Evolutionary conservation across 2,888 invertebrate genomes (phyloP).

Genomic region (Caenorhabditis uteleia): DNA sequence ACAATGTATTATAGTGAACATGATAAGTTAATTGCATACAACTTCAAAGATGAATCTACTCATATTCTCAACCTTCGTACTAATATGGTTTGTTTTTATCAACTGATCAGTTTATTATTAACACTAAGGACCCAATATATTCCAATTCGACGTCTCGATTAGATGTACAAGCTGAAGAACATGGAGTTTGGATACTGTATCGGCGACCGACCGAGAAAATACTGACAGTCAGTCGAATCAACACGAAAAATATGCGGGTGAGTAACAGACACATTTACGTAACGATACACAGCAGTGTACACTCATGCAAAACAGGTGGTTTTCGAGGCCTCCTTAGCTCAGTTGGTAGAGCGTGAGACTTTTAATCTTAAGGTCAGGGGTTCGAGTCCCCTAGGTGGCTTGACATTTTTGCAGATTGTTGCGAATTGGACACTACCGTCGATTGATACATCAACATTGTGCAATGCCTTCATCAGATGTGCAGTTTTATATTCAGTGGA

Average conservation of each 20-base stretch:
- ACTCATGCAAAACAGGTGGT: background rate
- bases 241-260: conserved; percentile 32
- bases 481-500: conserved; percentile 38
- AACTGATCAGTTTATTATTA: background rate
- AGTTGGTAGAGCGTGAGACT: conserved; percentile 63
- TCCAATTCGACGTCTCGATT: conserved; percentile 75
- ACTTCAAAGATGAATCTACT: conserved; percentile 21
- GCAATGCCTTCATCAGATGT: conserved; percentile 44
- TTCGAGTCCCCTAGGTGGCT: conserved; percentile 57
- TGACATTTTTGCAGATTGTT: conserved; percentile 30
- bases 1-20: conserved; percentile 36
- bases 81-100: conserved; percentile 2
- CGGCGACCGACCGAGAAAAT: conserved; percentile 20
- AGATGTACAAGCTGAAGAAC: conserved; percentile 92
- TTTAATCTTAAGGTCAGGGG: conserved; percentile 60
- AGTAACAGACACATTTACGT: too few species aligned
- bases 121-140: conserved; percentile 36
- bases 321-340: conserved; percentile 59
- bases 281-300: background rate
- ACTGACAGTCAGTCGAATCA: conserved; percentile 39
- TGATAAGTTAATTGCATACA: conserved; percentile 28
- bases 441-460: conserved; percentile 29
- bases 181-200: conserved; percentile 94
- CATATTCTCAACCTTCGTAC: conserved; percentile 18
- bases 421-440: conserved; percentile 33